Evolutionary conservation across 2,888 invertebrate species (phyloP), one percentile per base, ranked within the genome.

Genomic region (Parnassius apollo): DNA sequence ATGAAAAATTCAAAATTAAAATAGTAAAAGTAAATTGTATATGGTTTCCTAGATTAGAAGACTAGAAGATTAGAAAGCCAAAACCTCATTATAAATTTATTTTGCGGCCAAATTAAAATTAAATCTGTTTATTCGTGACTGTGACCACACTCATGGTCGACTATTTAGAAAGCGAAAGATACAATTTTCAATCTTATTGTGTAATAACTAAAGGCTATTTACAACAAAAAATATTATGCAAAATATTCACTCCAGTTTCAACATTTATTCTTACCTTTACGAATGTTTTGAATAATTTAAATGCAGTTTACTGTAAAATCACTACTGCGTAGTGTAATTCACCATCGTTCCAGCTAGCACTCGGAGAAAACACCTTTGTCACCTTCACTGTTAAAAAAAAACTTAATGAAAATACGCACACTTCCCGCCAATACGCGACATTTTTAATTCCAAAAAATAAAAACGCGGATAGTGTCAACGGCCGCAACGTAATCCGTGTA

Each of bases 121-220:
- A 79, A 77, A 75, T 80, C 76, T 72, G 69, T 69, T 71, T 76
- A 69, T 73, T 85, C 84, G 85, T 86, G 84, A 84, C 85, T 77
- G 77, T 76, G 74, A 80, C 80, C 82, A 83, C 86, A 89, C 88
- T 89, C 90, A 90, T 85, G 90, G 90, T 78, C 90, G 85, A 75
- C 71, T 75, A 82, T 87, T 86, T 90, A 89, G 90, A 90, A 90
- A 91, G 91, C 88, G 85, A 81, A 81, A 78, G 73, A 81, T 80
- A 83, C 74, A 66, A 76, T 72, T 73, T 72, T 74, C 71, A 74
- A 61, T 83, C 82, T 81, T 80, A 85, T 85, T 85, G 83, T 78
- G 77, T 81, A 75, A 80, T 75, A 63, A 75, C 64, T 71, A 71
- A 72, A 71, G 73, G 75, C 77, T 77, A 77, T 72, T 74, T 75